A percentile compares a stretch with the other conserved stretches of the same genome.
These are phyloP conservation scores for Crocuta crocuta DNA, from an alignment of 2,113 vertebrate species.

Conservation along the genomic window DNA sequence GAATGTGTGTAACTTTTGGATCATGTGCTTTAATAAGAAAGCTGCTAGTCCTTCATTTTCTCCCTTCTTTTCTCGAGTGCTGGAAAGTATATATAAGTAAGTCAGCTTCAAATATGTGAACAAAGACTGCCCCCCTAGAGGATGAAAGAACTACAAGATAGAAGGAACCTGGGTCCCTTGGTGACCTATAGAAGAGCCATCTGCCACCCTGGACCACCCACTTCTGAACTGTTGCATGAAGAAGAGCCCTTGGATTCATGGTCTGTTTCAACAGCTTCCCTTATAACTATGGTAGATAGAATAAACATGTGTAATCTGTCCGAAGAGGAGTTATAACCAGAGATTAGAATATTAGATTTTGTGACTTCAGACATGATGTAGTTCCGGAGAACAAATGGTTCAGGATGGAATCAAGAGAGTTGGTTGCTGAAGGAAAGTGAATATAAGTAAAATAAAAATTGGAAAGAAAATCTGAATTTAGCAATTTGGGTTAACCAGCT, in stretches of 20 bases:
- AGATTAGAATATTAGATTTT: not conserved
- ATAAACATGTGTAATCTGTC: not conserved
- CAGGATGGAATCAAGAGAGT: not conserved
- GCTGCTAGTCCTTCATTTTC: not conserved
- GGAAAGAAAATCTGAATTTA: slow-evolving; percentile 7
- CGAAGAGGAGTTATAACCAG: not conserved
- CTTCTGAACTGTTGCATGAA: not conserved
- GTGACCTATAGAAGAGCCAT: not conserved
- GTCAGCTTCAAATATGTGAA: not conserved
- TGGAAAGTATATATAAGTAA: not conserved
- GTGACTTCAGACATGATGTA: not conserved
- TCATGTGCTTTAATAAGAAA: slow-evolving; percentile 3
- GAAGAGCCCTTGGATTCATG: not conserved
- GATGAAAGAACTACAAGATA: not conserved
- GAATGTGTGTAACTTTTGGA: not conserved
- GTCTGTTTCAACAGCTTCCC: not conserved
- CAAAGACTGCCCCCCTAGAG: not conserved
- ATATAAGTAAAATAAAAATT: not conserved
- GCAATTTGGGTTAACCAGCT: not conserved
- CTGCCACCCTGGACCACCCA: not conserved
- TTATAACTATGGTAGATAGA: not conserved
- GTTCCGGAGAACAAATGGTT: not conserved
- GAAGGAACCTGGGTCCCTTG: not conserved
- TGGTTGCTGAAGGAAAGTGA: not conserved
- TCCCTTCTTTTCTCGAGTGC: not conserved